Evolutionary conservation across 1,140 invertebrate species (phyloP).

Genomic region (Drosophila sucinea): DNA sequence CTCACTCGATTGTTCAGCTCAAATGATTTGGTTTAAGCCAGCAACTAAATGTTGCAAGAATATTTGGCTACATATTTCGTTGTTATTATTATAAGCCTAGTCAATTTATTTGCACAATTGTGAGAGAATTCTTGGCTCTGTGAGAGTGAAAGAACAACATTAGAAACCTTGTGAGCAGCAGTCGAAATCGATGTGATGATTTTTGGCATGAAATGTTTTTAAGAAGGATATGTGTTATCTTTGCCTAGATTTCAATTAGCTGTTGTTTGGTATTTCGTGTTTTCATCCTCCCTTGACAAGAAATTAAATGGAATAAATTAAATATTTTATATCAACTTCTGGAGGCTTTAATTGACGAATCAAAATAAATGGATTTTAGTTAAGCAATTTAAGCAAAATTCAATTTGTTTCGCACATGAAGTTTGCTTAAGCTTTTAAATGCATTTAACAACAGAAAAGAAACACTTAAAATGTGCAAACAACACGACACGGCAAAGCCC

Average conservation of each 20-base stretch:
- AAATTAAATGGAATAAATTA: slow-evolving; percentile 14
- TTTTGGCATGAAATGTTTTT: slow-evolving; percentile 42
- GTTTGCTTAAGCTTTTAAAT: slow-evolving; percentile 39
- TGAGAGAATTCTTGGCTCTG: background rate
- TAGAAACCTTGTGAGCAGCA: background rate
- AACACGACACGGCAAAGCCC: slow-evolving; percentile 26
- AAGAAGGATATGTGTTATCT: slow-evolving; percentile 36
- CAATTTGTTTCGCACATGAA: slow-evolving; percentile 31
- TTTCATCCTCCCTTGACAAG: background rate
- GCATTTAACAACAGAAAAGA: slow-evolving; percentile 42
- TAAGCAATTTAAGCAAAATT: slow-evolving; percentile 8
- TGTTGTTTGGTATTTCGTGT: slow-evolving; percentile 23
- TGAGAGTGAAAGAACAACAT: slow-evolving; percentile 49
- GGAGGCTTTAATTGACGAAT: background rate
- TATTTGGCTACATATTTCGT: slow-evolving; percentile 1
- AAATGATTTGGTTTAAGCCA: slow-evolving; percentile 57
- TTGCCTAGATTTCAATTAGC: slow-evolving; percentile 51
- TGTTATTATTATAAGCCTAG: slow-evolving; percentile 50
- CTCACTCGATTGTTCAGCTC: slow-evolving; percentile 8
- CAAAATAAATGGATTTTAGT: slow-evolving; percentile 9
- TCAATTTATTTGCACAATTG: slow-evolving; percentile 27
- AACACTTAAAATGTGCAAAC: slow-evolving; percentile 55
- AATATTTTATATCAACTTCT: background rate
- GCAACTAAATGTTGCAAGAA: slow-evolving; percentile 26
- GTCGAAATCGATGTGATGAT: background rate